Evolutionary conservation across 1,140 invertebrate genomes (phyloP), one percentile per base, ranked within the genome.

Genomic region (Galendromus occidentalis): DNA sequence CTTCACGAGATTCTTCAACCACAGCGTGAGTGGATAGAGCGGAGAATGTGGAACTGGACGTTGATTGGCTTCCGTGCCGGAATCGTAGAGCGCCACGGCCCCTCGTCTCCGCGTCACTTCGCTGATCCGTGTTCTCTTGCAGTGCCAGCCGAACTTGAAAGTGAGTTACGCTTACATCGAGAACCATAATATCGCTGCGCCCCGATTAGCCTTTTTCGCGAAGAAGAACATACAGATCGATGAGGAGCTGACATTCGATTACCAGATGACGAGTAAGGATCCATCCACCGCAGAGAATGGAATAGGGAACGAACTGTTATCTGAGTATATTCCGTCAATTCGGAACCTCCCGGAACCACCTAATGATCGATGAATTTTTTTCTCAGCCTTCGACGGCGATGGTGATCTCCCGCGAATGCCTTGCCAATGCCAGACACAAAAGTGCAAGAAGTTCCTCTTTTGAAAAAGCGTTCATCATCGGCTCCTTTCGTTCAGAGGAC

Each of bases 151-250:
- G 2, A 59, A 59, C 51, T 20, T 59, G 33, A 22, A 25, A 18
- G 33, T 59, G n/a, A 59, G 51, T 22, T 59, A 59, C 25, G 51
- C 51, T 33, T 59, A 59, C 22, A 59, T 59, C 25, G 51, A 59
- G 22, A 59, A 59, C 1, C 51, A 59, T 25, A 17, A 59, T 25
- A 17, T 33, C 14, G 51, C 25, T 17, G 51, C 51, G 4, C 51
- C 51, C 1, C 51, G 51, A 33, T 22, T 59, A 2, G 51, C 51
- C 2, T 59, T 59, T 33, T 59, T 59, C 22, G 51, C 51, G 17
- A 17, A 22, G 2, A 17, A 22, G 25, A 33, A 59, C 25, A 59
- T 59, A 17, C 12, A 25, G 1, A 25, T 17, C 2, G 25, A 22
- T 14, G 51, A 59, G 25, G 51, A 59, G 20, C 51, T 59, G n/a